Percentiles rank a stretch among this genome's conserved stretches.
Evolutionary conservation across 2,797 vertebrate genomes (phyloP).

Genomic region (Lophotriccus pileatus): DNA sequence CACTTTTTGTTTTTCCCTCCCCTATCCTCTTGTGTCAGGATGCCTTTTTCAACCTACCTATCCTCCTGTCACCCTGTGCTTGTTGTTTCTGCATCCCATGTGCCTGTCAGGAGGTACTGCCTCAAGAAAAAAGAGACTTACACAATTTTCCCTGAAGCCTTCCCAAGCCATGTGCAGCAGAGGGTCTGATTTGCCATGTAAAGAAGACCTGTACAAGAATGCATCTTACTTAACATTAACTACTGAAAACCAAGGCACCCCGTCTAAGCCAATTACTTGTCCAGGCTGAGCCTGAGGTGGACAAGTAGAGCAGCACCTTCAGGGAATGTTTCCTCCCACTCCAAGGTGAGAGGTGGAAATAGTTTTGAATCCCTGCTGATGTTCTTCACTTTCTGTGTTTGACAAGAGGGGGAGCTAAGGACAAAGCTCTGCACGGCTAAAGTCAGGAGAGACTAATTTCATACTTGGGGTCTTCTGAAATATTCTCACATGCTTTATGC

Average conservation of each 20-base stretch:
- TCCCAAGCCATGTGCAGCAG: background rate
- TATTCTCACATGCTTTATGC: background rate
- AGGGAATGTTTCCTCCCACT: background rate
- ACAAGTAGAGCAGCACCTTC: background rate
- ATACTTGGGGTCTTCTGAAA: background rate
- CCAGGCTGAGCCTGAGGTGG: background rate
- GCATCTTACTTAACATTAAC: background rate
- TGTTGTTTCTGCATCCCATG: background rate
- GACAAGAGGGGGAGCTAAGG: background rate
- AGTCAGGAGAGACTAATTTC: background rate
- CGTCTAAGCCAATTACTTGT: background rate
- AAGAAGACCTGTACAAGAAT: background rate
- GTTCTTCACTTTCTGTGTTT: background rate
- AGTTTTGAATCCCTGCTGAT: background rate
- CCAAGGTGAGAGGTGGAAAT: background rate
- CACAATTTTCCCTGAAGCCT: background rate
- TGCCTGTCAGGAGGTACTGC: background rate
- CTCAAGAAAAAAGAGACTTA: background rate
- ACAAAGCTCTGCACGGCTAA: background rate
- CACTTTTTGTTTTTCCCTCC: background rate
- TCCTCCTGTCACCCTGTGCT: accelerated
- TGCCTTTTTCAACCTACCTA: background rate
- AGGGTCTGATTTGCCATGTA: background rate
- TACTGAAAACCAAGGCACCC: background rate
- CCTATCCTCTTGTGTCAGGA: background rate